phyloP scores from a whole-genome alignment of 2,797 vertebrate genomes.

The Huso huso region DNA sequence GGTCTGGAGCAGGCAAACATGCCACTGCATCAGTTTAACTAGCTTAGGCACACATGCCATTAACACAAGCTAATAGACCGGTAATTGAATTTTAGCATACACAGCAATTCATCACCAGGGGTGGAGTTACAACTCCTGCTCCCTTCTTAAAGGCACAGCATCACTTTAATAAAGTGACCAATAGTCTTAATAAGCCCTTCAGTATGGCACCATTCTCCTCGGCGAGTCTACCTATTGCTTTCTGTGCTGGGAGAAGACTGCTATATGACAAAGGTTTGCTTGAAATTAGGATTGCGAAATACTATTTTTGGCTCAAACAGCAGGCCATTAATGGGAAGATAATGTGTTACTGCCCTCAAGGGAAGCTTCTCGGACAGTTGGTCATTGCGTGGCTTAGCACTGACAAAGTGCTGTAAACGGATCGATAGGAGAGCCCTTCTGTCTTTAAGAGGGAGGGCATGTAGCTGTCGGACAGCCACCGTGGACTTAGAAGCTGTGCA shows the following conservation, averaged over 20 bases:
- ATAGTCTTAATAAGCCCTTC: no score
- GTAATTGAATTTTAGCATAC: no score
- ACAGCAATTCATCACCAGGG: no score
- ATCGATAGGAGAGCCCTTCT: not conserved
- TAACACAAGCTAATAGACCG: no score
- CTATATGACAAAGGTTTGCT: not conserved
- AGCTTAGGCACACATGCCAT: no score
- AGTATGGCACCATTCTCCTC: not conserved
- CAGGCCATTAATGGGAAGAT: not conserved
- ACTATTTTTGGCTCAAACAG: not conserved
- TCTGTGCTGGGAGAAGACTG: not conserved
- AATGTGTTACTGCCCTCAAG: not conserved
- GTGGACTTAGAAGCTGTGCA: not conserved
- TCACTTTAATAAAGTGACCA: no score
- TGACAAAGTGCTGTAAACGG: not conserved
- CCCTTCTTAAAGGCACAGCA: no score
- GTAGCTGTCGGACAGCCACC: not conserved
- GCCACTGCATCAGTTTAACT: no score
- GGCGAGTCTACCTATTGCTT: not conserved
- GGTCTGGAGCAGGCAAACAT: no score
- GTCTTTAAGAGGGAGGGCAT: not conserved
- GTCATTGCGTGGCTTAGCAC: not conserved
- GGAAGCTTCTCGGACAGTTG: not conserved
- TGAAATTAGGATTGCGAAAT: not conserved
- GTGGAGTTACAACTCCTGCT: no score